Evolutionary conservation across 2,797 vertebrate species (phyloP).

Genomic region (Sarcophilus harrisii): DNA sequence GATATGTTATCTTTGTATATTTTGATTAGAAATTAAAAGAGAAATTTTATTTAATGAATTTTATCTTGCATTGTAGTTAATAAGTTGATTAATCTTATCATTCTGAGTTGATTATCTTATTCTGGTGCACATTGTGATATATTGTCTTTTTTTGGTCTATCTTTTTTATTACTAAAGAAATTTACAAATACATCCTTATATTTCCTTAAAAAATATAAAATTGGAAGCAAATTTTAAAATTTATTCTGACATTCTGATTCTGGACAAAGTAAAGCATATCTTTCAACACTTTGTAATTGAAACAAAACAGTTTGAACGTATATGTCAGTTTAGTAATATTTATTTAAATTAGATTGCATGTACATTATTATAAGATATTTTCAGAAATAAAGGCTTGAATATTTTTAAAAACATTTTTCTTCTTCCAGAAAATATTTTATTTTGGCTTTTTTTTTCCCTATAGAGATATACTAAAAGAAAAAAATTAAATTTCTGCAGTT

Average conservation of each 20-base stretch:
- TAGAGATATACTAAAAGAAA: background rate
- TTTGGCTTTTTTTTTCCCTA: background rate
- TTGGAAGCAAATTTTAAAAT: background rate
- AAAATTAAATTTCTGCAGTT: background rate
- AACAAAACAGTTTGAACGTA: background rate
- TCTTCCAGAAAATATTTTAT: background rate
- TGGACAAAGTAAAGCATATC: background rate
- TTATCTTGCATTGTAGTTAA: constrained; percentile 72
- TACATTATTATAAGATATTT: background rate
- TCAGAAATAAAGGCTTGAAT: background rate
- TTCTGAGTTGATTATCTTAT: constrained; percentile 76
- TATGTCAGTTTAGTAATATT: background rate
- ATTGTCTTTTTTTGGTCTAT: constrained; percentile 67
- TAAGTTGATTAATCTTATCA: constrained; percentile 77
- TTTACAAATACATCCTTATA: constrained; percentile 4
- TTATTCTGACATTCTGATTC: background rate
- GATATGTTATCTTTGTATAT: constrained; percentile 59
- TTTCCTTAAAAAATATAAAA: background rate
- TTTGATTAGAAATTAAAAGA: constrained; percentile 27
- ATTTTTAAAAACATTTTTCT: background rate
- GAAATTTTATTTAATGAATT: constrained; percentile 63
- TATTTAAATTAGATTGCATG: background rate
- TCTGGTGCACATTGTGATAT: constrained; percentile 72
- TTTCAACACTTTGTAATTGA: background rate
- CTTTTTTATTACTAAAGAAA: constrained; percentile 77